A percentile compares a stretch with the other conserved stretches of the same genome.
phyloP scores from a whole-genome alignment of 2,113 vertebrate species.

The Peucedramus taeniatus region DNA sequence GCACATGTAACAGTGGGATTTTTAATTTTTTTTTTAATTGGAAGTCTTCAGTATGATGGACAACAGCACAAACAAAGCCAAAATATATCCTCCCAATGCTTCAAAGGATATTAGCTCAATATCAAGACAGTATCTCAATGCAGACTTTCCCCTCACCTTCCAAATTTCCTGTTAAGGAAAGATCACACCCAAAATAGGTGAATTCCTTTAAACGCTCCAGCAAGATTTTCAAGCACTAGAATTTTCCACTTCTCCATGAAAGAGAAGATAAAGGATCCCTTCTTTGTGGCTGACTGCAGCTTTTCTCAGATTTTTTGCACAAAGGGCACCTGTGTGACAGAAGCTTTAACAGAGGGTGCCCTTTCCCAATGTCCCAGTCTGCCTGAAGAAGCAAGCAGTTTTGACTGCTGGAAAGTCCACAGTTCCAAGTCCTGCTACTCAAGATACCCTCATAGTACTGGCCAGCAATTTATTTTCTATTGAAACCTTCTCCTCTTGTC shows the following conservation, averaged over 20 bases:
- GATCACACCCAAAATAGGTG: neutral
- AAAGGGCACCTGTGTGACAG: neutral
- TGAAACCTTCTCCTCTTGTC: neutral
- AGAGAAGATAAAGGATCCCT: neutral
- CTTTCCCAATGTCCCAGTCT: neutral
- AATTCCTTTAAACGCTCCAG: neutral
- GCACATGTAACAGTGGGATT: neutral
- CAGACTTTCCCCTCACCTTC: neutral
- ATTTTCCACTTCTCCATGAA: neutral
- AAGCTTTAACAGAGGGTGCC: neutral
- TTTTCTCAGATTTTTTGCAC: neutral
- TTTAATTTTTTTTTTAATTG: neutral
- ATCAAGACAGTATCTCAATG: neutral
- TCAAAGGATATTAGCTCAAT: neutral
- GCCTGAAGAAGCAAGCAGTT: neutral
- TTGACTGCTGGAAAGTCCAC: neutral
- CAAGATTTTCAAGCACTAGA: neutral
- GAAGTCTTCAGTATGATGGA: neutral
- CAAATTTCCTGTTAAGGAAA: neutral
- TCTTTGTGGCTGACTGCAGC: neutral
- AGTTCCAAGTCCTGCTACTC: neutral
- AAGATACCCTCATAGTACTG: neutral
- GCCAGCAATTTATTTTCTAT: neutral
- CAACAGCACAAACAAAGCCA: neutral
- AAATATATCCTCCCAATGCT: neutral